These are phyloP conservation scores for Lathamus discolor DNA, from an alignment of 2,113 vertebrate genomes.

Conservation along the genomic window DNA sequence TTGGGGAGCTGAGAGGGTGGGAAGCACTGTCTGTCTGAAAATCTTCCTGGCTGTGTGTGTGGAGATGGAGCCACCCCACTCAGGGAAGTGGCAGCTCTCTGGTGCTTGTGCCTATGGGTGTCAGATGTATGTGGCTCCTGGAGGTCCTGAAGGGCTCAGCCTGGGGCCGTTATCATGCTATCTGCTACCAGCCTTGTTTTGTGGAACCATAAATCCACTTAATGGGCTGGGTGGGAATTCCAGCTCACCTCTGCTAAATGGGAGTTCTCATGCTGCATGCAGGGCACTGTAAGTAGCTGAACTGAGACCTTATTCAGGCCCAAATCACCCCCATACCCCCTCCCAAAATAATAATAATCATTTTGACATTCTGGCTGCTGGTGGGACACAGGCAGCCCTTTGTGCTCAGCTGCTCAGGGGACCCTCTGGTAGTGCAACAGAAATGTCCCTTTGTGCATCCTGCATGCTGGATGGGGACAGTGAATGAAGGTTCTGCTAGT, in stretches of 20 bases:
- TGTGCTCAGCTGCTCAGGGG: slow-evolving; percentile 10
- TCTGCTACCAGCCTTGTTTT: background rate
- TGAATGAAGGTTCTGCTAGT: slow-evolving; percentile 21
- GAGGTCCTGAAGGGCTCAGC: background rate
- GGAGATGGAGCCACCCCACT: background rate
- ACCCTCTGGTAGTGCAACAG: background rate
- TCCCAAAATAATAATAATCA: slow-evolving; percentile 59
- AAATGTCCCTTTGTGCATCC: slow-evolving; percentile 60
- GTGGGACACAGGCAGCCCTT: slow-evolving; percentile 44
- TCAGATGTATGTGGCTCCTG: background rate
- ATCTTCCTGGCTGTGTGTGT: background rate
- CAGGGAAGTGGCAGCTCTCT: background rate
- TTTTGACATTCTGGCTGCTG: slow-evolving; percentile 21
- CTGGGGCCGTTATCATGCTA: background rate
- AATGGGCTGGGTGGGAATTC: slow-evolving; percentile 43
- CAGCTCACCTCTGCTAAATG: background rate
- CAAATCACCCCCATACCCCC: slow-evolving; percentile 35
- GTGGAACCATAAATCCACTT: slow-evolving; percentile 18
- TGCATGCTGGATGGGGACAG: background rate
- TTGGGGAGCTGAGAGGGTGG: background rate
- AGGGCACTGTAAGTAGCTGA: slow-evolving; percentile 29
- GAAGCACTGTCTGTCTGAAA: background rate
- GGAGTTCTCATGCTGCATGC: background rate
- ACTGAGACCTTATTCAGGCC: slow-evolving; percentile 61
- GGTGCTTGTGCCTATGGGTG: background rate